A percentile compares a stretch with the other conserved stretches of the same genome.
Conservation (phyloP, 2,113 vertebrate species). For the Microcebus ravelobensis region DNA sequence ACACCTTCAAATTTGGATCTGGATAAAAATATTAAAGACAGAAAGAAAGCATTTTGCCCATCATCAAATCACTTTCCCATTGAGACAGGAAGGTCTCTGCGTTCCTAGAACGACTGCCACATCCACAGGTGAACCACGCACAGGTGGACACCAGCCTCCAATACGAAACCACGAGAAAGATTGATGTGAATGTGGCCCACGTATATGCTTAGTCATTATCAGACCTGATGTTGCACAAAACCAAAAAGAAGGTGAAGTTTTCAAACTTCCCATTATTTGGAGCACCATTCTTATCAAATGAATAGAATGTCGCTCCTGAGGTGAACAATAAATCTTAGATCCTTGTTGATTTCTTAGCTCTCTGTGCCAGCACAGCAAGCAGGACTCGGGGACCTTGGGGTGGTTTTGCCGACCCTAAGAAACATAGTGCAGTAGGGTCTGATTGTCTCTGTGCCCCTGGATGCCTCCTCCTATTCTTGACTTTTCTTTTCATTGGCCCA, state of each 20-base stretch:
- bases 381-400: neutral
- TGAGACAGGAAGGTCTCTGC: neutral
- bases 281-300: neutral
- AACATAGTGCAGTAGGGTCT: neutral
- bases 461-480: neutral
- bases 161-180: neutral
- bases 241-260: neutral
- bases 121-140: neutral
- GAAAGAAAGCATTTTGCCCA: neutral
- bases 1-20: neutral
- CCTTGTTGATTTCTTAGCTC: neutral
- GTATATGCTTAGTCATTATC: neutral
- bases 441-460: neutral
- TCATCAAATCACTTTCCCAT: neutral
- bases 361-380: neutral
- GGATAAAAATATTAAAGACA: slow-evolving; percentile 9
- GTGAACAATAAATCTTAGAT: neutral
- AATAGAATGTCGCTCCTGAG: neutral
- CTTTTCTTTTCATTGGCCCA: neutral
- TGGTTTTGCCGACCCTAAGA: neutral
- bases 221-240: neutral
- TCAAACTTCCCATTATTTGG: neutral
- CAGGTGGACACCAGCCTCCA: neutral
- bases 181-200: neutral
- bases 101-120: neutral